These are phyloP conservation scores for Cancer borealis DNA, from an alignment of 2,888 invertebrate genomes.

Conservation along the genomic window DNA sequence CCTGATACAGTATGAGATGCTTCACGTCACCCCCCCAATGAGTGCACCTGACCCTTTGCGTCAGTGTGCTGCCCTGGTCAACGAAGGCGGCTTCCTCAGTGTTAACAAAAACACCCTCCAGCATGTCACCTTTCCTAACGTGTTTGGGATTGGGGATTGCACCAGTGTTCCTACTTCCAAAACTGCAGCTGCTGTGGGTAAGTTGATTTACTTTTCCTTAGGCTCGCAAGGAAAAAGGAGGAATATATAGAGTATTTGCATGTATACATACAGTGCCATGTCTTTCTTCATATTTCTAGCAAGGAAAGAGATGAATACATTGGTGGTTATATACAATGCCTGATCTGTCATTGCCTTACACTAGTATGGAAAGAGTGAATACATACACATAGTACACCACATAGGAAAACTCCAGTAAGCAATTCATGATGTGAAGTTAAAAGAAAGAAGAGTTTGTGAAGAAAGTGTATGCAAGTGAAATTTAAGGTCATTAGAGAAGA, in stretches of 20 bases:
- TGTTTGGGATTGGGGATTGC: slow-evolving; percentile 97
- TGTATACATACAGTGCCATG: not conserved
- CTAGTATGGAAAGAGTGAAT: no score
- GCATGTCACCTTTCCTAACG: slow-evolving; percentile 88
- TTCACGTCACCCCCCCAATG: slow-evolving; percentile 96
- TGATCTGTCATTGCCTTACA: no score
- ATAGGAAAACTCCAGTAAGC: no score
- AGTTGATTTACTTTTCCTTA: slow-evolving; percentile 78
- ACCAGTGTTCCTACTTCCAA: slow-evolving; percentile 95
- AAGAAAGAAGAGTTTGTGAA: no score
- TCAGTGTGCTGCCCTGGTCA: slow-evolving; percentile 84
- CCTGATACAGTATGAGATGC: slow-evolving; percentile 86
- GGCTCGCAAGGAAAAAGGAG: not conserved
- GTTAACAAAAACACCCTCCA: slow-evolving; percentile 91
- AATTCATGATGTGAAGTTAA: no score
- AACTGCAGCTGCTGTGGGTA: slow-evolving; percentile 97
- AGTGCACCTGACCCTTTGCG: slow-evolving; percentile 86
- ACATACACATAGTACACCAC: no score
- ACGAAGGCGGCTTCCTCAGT: slow-evolving; percentile 88
- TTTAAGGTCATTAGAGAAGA: no score
- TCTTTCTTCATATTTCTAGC: not conserved
- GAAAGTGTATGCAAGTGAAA: no score
- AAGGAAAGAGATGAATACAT: no score
- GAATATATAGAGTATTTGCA: not conserved
- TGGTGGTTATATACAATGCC: no score